A percentile compares a stretch with the other conserved stretches of the same genome.
phyloP scores from a whole-genome alignment of 2,113 vertebrate species.

The Ciconia boyciana region DNA sequence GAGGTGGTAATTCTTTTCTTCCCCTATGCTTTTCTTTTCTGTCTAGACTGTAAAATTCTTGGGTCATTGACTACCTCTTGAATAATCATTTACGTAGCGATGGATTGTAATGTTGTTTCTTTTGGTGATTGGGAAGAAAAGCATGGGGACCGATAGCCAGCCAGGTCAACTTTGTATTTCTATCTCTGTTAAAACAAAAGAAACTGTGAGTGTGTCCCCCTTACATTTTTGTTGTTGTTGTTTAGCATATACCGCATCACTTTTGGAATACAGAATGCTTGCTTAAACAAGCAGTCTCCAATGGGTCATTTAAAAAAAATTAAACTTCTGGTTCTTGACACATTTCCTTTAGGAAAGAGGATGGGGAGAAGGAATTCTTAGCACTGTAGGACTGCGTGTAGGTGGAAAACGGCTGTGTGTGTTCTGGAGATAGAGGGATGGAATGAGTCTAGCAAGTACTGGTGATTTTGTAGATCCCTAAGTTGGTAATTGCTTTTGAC shows the following conservation, averaged over 20 bases:
- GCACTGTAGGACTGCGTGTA: background rate
- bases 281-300: background rate
- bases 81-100: background rate
- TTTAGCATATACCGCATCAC: background rate
- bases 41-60: background rate
- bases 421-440: background rate
- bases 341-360: background rate
- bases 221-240: background rate
- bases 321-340: background rate
- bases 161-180: background rate
- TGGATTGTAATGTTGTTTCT: background rate
- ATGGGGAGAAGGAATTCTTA: background rate
- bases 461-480: background rate
- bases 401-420: background rate
- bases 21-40: background rate
- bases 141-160: background rate
- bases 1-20: background rate
- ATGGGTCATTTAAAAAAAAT: background rate
- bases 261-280: background rate
- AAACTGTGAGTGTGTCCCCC: accelerated
- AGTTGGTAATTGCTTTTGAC: background rate
- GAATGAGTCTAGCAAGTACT: background rate
- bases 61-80: background rate
- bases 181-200: background rate
- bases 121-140: background rate